These are phyloP conservation scores for Echeneis naucrates DNA, from an alignment of 2,797 vertebrate species.

Conservation along the genomic window DNA sequence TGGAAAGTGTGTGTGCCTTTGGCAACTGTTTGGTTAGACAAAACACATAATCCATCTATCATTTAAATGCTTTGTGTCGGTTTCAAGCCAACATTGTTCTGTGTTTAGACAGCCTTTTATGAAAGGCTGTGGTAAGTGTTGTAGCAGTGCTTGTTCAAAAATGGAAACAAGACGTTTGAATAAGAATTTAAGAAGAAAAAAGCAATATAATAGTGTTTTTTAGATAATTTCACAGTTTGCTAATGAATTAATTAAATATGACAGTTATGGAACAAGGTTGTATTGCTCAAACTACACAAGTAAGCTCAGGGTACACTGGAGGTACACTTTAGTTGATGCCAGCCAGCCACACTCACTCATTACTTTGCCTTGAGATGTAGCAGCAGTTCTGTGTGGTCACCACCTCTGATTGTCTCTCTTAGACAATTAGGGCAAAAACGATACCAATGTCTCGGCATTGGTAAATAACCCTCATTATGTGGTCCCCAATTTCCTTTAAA, in stretches of 20 bases:
- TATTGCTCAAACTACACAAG: slow-evolving; percentile 10
- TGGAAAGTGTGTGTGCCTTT: background rate
- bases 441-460: background rate
- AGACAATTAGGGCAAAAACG: background rate
- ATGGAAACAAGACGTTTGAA: background rate
- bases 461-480: background rate
- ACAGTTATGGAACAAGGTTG: background rate
- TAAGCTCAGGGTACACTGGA: background rate
- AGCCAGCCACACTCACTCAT: slow-evolving; percentile 12
- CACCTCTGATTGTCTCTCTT: too few species aligned
- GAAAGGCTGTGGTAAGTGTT: background rate
- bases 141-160: background rate
- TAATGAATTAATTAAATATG: background rate
- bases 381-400: background rate
- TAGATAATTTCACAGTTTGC: background rate
- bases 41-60: background rate
- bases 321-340: background rate
- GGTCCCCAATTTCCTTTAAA: slow-evolving; percentile 4
- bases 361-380: background rate
- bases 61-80: background rate
- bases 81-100: background rate
- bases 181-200: background rate
- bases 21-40: background rate
- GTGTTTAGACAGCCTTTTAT: background rate
- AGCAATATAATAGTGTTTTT: background rate